Conservation (phyloP, 2,888 invertebrate genomes). For the Hemithea aestivaria region DNA sequence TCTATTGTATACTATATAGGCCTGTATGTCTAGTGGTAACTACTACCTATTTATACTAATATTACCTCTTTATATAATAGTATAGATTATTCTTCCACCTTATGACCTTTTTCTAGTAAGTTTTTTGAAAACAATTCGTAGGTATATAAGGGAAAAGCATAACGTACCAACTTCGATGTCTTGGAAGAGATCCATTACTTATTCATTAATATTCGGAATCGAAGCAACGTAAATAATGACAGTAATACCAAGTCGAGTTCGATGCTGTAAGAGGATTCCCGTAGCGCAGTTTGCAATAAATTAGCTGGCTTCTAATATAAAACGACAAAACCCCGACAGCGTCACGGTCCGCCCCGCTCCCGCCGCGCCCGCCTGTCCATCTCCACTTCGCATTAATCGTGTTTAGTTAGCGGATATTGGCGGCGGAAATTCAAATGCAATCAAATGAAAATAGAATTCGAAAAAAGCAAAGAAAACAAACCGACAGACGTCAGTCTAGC, state of each 20-base stretch:
- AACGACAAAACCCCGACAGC: conserved; percentile 73
- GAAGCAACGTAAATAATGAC: conserved; percentile 38
- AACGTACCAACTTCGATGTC: not conserved
- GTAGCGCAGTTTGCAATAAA: conserved; percentile 75
- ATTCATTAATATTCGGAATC: conserved; percentile 23
- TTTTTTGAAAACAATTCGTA: not conserved
- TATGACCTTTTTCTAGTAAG: no score
- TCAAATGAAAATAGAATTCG: conserved; percentile 79
- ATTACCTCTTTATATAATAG: no score
- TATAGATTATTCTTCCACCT: no score
- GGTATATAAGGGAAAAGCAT: no score
- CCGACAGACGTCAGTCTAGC: conserved; percentile 78
- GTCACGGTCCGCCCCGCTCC: conserved; percentile 40
- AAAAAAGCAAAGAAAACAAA: conserved; percentile 78
- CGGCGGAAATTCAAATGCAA: conserved; percentile 79
- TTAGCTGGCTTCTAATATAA: conserved; percentile 76
- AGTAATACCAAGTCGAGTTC: conserved; percentile 38
- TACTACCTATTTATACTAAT: no score
- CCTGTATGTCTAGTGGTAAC: no score
- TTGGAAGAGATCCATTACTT: conserved; percentile 12
- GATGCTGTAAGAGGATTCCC: conserved; percentile 59
- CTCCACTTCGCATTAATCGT: conserved; percentile 77
- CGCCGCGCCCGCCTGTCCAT: conserved; percentile 69
- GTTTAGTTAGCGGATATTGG: conserved; percentile 80
- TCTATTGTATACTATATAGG: no score